A percentile compares a stretch with the other conserved stretches of the same genome.
Conservation (phyloP, 2,797 vertebrate genomes). For the Astyanax mexicanus region DNA sequence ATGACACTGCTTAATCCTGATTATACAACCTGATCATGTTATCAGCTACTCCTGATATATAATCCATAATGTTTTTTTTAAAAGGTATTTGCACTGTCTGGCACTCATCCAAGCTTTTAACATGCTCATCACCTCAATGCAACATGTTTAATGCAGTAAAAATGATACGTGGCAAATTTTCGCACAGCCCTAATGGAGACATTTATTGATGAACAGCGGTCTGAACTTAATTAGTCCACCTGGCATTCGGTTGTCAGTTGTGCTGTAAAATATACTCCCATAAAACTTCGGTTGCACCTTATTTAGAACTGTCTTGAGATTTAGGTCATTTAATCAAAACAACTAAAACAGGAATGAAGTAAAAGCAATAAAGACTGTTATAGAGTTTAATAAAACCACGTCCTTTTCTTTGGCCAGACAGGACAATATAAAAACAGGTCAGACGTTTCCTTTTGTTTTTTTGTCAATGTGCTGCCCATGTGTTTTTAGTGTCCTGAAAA, state of each 20-base stretch:
- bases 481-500: background rate
- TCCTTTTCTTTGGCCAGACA: conserved; percentile 14
- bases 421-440: background rate
- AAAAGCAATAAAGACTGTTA: conserved; percentile 29
- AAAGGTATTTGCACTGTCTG: too few relatives aligned
- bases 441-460: background rate
- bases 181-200: conserved; percentile 54
- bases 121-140: too few relatives aligned
- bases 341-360: conserved; percentile 7
- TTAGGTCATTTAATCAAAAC: conserved; percentile 24
- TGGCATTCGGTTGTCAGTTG: conserved; percentile 46
- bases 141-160: too few relatives aligned
- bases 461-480: background rate
- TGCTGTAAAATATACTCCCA: conserved; percentile 42
- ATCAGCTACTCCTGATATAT: too few relatives aligned
- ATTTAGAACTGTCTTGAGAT: conserved; percentile 33
- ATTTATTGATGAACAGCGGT: conserved; percentile 30
- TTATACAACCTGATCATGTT: too few relatives aligned
- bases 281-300: conserved; percentile 23
- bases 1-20: too few relatives aligned
- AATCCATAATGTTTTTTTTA: too few relatives aligned
- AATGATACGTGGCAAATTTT: too few relatives aligned
- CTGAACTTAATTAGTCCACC: conserved; percentile 50
- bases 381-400: conserved; percentile 2
- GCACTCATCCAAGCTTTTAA: too few relatives aligned